These are phyloP conservation scores for Paramuricea clavata DNA, from an alignment of 92 coral and sea anemone genomes.

Conservation along the genomic window DNA sequence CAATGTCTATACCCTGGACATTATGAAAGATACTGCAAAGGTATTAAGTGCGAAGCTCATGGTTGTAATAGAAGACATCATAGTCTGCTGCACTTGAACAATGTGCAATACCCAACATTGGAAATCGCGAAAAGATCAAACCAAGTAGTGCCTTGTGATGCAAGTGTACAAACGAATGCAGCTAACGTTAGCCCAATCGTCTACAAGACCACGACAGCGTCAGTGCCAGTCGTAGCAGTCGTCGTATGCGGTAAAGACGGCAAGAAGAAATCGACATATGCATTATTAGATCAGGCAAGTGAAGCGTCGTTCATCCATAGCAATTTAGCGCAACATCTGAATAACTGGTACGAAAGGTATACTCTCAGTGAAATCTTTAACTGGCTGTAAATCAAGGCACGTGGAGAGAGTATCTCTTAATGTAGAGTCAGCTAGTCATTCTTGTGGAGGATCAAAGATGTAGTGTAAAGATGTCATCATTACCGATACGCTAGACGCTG, in stretches of 20 bases:
- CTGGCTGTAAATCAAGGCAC: neutral
- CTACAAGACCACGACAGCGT: neutral
- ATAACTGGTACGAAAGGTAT: constrained; percentile 8
- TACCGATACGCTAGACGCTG: neutral
- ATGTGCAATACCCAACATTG: too few relatives aligned
- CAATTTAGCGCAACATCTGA: neutral
- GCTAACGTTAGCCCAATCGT: neutral
- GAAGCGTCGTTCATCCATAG: constrained; percentile 22
- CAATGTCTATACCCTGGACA: neutral
- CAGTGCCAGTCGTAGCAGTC: neutral
- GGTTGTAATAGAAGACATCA: neutral
- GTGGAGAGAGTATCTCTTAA: neutral
- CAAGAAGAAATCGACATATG: neutral
- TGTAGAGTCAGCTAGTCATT: neutral
- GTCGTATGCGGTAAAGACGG: neutral
- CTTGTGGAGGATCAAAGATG: neutral
- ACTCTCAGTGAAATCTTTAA: constrained; percentile 11
- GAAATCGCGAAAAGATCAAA: neutral
- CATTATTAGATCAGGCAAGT: constrained; percentile 18
- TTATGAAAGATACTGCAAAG: neutral
- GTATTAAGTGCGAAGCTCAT: neutral
- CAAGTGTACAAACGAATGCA: neutral
- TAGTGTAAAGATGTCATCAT: neutral
- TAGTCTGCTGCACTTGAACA: neutral
- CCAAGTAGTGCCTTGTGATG: neutral